Conservation (phyloP, 2,113 vertebrate genomes). For the Marmota flaviventris region DNA sequence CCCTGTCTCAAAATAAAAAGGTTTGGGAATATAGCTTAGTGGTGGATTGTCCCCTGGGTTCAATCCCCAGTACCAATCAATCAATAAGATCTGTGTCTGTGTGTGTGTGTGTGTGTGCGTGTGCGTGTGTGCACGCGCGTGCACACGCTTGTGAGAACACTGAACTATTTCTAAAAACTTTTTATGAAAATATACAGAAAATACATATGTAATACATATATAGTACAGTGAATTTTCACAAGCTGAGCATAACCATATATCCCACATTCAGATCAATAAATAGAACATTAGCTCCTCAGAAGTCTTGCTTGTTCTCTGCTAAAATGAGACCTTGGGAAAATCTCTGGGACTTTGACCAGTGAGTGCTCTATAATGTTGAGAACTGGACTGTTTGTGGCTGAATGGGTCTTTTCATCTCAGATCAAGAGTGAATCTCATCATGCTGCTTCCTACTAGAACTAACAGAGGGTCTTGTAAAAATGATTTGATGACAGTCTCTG, state of each 20-base stretch:
- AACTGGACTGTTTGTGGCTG: neutral
- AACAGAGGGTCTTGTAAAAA: neutral
- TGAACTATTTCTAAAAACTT: no score
- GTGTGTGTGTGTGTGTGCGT: no score
- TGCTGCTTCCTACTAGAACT: neutral
- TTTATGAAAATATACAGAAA: no score
- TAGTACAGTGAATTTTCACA: no score
- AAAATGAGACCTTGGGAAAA: neutral
- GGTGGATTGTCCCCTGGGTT: no score
- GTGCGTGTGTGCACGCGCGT: fast-evolving
- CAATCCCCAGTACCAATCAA: neutral
- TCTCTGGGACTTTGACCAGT: neutral
- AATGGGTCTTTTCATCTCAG: neutral
- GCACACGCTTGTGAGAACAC: no score
- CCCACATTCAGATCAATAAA: no score
- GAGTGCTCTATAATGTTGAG: neutral
- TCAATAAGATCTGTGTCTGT: no score
- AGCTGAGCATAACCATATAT: no score
- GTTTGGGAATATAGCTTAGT: no score
- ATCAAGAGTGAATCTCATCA: neutral
- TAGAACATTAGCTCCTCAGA: neutral
- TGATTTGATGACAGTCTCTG: neutral
- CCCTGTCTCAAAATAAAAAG: neutral
- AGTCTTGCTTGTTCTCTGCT: neutral
- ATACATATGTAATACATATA: no score